Base-by-base conservation (phyloP, 2,888 invertebrate genomes). In the Xanthia icteritia region DNA sequence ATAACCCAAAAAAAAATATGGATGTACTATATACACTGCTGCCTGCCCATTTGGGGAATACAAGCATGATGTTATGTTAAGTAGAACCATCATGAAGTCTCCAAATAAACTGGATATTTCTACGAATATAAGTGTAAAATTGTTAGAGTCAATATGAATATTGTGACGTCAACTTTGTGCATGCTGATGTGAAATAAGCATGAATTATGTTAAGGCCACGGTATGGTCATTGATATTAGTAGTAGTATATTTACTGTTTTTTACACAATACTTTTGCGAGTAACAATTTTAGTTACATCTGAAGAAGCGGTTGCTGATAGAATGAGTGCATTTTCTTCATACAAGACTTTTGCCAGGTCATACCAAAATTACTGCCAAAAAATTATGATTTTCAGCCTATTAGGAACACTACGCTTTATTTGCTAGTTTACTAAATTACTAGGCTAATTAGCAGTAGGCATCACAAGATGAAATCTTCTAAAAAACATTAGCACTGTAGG, bases 131-230 rank as follows among this genome's bases (percentile, higher is more conserved):
- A 23, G 58, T 72, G 31, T 54, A 68, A 77, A 77, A 65, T 81
- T 60, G 27, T 64, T 70, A 81, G 58, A 64, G 72, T 84, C 84
- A 81, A 83, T 80, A 77, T 58, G 61, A 39, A 51, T 70, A 73
- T 58, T 11, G 20, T 79, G 77, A 77, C 77, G 77, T 81, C 84
- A 81, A 4, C 36, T 20, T 15, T 61, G 31, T 73, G 79, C 82
- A 79, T 64, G 74, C 63, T 73, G 45, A 82, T 84, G 81, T 64
- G 72, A 77, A 73, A 69, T 76, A 60, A 81, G 64, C 72, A 75
- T 64, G 77, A 85, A 82, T 77, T 83, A 79, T 85, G 82, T 83
- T 86, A 83, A 85, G 85, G 85, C 67, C 75, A 65, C 65, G 13
- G 51, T 74, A 54, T 70, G 56, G 68, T 81, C 81, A 81, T 66